A percentile compares a stretch with the other conserved stretches of the same genome.
Evolutionary conservation across 2,888 invertebrate genomes (phyloP).

Genomic region (Morinoia aosen): DNA sequence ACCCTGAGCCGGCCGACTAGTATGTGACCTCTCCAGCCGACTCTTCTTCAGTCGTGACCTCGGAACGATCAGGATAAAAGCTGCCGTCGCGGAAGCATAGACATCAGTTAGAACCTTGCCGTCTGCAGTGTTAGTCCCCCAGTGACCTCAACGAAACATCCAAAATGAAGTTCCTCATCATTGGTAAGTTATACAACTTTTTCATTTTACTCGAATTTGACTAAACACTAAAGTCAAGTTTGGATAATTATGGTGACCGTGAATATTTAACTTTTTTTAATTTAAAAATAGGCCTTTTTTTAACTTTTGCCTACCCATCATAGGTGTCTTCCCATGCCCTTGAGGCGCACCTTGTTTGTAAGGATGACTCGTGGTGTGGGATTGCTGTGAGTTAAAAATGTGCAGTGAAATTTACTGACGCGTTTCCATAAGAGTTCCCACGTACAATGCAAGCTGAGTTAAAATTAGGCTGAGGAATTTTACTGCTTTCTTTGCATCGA

Average conservation of each 20-base stretch:
- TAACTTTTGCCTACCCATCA: background rate
- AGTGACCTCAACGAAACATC: background rate
- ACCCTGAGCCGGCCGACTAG: background rate
- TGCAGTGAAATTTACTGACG: background rate
- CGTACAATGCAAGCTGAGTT: background rate
- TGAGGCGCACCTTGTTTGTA: background rate
- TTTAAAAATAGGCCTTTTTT: background rate
- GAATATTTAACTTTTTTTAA: background rate
- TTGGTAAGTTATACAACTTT: conserved; percentile 31
- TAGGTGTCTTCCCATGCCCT: background rate
- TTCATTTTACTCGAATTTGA: background rate
- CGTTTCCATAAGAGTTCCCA: background rate
- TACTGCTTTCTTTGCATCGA: background rate
- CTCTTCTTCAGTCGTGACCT: conserved; percentile 47
- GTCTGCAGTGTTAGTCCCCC: background rate
- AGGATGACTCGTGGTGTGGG: background rate
- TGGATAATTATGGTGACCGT: background rate
- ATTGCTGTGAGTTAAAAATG: background rate
- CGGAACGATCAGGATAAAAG: conserved; percentile 1
- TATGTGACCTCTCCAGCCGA: conserved; percentile 19
- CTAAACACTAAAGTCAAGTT: background rate
- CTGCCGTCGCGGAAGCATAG: background rate
- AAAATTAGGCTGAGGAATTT: background rate
- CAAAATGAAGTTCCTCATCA: conserved; percentile 34
- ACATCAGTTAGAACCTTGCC: background rate